These are phyloP conservation scores for Anticlea derivata DNA, from an alignment of 2,888 invertebrate species.

Conservation along the genomic window DNA sequence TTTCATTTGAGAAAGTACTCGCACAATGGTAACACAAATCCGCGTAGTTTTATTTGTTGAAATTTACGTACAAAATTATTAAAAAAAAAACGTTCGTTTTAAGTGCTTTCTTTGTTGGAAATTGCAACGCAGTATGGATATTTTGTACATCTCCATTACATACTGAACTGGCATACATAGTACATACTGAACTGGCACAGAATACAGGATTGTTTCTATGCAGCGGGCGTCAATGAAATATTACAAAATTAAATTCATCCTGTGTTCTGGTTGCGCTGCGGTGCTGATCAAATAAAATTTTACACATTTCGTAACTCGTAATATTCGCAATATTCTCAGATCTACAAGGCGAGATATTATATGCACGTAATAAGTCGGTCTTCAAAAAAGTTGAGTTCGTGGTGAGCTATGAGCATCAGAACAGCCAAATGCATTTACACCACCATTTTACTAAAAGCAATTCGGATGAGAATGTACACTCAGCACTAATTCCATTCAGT, in stretches of 20 bases:
- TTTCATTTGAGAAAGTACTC: constrained; percentile 15
- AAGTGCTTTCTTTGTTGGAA: constrained; percentile 5
- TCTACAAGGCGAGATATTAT: no score
- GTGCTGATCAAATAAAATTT: no score
- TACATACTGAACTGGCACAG: no score
- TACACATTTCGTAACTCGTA: no score
- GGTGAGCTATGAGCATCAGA: not conserved
- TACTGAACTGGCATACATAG: no score
- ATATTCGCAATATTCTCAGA: no score
- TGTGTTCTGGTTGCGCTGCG: no score
- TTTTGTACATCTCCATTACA: no score
- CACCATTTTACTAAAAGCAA: not conserved
- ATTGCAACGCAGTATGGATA: no score
- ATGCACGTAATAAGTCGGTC: no score
- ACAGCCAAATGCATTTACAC: not conserved
- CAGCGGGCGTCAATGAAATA: not conserved
- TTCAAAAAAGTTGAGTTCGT: not conserved
- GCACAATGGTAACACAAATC: not conserved
- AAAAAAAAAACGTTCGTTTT: not conserved
- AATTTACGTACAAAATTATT: constrained; percentile 3
- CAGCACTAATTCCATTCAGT: not conserved
- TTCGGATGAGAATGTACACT: constrained; percentile 1
- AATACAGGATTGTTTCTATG: not conserved
- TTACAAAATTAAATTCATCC: constrained; percentile 4
- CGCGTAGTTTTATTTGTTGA: constrained; percentile 7